These are phyloP conservation scores for Paracanthobrama guichenoti DNA, from an alignment of 2,113 vertebrate genomes.

Conservation along the genomic window DNA sequence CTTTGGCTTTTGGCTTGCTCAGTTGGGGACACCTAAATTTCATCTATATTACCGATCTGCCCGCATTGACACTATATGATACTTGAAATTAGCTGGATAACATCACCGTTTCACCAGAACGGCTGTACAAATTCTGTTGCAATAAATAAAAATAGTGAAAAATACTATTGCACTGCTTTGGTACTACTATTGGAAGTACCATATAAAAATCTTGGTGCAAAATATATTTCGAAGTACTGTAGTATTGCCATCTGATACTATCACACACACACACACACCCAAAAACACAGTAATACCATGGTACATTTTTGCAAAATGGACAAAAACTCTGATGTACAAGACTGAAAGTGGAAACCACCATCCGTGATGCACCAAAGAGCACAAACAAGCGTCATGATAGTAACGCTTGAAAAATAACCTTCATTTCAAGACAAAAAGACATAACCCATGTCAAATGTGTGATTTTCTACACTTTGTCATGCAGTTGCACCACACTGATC, in stretches of 20 bases:
- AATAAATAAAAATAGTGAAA: no score
- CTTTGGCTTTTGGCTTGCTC: no score
- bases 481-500: background rate
- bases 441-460: no score
- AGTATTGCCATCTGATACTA: background rate
- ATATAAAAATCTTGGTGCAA: background rate
- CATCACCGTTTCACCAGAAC: no score
- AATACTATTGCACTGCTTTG: background rate
- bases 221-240: background rate
- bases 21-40: no score
- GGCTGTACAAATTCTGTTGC: no score
- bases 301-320: background rate
- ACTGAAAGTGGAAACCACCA: conserved; percentile 3
- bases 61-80: no score
- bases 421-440: background rate
- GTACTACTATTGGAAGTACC: background rate
- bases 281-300: background rate
- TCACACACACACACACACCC: background rate
- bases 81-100: no score
- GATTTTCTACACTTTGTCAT: background rate
- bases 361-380: no score
- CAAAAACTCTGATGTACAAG: background rate
- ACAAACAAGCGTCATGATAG: background rate
- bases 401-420: background rate
- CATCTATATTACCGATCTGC: no score